Evolutionary conservation across 2,888 invertebrate genomes (phyloP), one percentile per base, ranked within the genome.

Genomic region (Netelia melanura): DNA sequence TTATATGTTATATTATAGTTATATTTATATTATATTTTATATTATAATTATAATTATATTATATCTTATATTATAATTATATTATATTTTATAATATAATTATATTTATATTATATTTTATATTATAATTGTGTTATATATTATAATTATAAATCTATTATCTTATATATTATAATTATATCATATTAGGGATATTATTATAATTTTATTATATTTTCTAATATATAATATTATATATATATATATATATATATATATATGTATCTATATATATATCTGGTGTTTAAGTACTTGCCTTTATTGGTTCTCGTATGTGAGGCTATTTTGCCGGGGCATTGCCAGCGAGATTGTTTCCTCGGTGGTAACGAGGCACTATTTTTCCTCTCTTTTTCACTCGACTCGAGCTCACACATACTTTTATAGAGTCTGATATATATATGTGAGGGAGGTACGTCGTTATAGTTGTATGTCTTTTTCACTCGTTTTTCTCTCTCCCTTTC

Each of bases 261-360:
- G 2, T 48, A 48, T 48, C 1, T 48, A 48, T 48, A 48, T 48
- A 48, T 48, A 48, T 48, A 48, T 48, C 3, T 48, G 9, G 10
- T 23, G 30, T 68, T 48, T 44, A 43, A 71, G 71, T 78, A 68
- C 25, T 62, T 48, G 61, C 78, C 75, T 54, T 79, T 78, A 76
- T 67, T 81, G 58, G 56, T 25, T 54, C 70, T 72, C 52, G 72
- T 58, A 81, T 54, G 72, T 85, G 82, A 79, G 62, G 67, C 80
- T 43, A 65, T 84, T 84, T 68, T 58, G 67, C 80, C 38, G 52
- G n/a, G 30, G 6, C 43, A 67, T 76, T 61, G 61, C 58, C 77
- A 72, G 52, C 65, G 71, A 76, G 72, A 84, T 77, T 72, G 80
- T 81, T 84, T 81, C 84, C 76, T 67, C 65, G 71, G 56, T 67